Evolutionary conservation across 2,888 invertebrate species (phyloP), one percentile per base, ranked within the genome.

Genomic region (Tuberolachnus salignus): DNA sequence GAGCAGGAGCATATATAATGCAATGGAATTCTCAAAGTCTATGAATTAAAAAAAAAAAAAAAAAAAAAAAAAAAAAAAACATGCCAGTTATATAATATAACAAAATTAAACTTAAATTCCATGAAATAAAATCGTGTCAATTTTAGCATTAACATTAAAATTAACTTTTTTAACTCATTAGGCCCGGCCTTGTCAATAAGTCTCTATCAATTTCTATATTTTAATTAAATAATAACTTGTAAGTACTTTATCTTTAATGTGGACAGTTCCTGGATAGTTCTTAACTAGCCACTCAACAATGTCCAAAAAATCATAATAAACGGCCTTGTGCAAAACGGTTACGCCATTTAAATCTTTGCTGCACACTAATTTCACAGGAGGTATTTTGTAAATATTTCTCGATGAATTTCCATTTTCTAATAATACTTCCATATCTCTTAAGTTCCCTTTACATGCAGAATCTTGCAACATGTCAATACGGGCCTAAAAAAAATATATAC

Each of bases 291-390:
- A 94, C 82, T 90, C 88, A 16, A 91, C 89, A 81, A 94, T 91
- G 82, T 92, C 90, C 83, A 88, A 89, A 83, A 90, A 90, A 84
- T 91, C 92, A 84, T 91, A 90, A 84, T 90, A 92, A 16, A 94
- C 90, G 0, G 94, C 93, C 83, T 94, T 94, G 85, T 94, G 94
- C 42, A 94, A 87, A 55, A 94, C 86, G 0, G 92, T 91, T 14
- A 89, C 90, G 0, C 92, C 92, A 0, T 90, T 88, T 71, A 89
- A 88, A 84, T 93, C 92, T 83, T 90, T 90, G 69, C 92, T 90
- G 61, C 88, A 83, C 0, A 88, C 88, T 80, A 90, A 84, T 82
- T 88, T 89, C 83, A 75, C 84, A 87, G 81, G 85, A 87, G 84
- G 84, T 88, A 85, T 85, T 87, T 64, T 84, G 72, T 82, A 83